Evolutionary conservation across 2,888 invertebrate genomes (phyloP), one percentile per base, ranked within the genome.

Genomic region (Pseudococcus viburni): DNA sequence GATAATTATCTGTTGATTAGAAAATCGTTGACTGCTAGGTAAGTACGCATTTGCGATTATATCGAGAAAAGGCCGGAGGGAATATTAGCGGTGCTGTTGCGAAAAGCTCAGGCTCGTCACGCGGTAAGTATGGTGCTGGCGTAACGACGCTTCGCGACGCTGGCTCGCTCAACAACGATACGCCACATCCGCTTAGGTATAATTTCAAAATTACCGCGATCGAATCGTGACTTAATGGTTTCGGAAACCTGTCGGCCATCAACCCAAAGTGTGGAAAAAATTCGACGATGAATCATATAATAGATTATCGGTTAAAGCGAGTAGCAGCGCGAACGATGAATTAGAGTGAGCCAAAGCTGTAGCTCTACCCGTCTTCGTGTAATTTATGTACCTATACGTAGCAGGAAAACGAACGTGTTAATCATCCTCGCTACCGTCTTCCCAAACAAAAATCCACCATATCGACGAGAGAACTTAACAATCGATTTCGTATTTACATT

Each of bases 271-370:
- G 48, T 15, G 15, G 5, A 64, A 64, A 68, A 68, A 68, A 68
- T 68, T 68, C 68, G 68, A 68, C 19, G 68, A 68, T 68, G 42
- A 42, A 42, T 68, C 68, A 68, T 68, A 68, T 15, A 15, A 51
- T 64, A 26, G 68, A 68, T 68, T 68, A 68, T 68, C 68, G 68
- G 68, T 68, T 68, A 68, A 19, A 9, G 55, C 55, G 55, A 55
- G 55, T 55, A 55, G 55, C 55, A 0, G n/a, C 2, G 17, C 68
- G 11, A 26, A 68, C 68, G 68, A 68, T 68, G 22, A 68, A 68
- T 68, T 68, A 68, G 42, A 42, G 0, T 42, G 5, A 42, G 42
- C 8, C 9, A 42, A 42, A 68, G 9, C 68, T 68, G n/a, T n/a
- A 55, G 55, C 5, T 17, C 1, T 55, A 55, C 55, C 15, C n/a